Base-by-base conservation (phyloP, 2,797 vertebrate species). In the Microcaecilia unicolor region DNA sequence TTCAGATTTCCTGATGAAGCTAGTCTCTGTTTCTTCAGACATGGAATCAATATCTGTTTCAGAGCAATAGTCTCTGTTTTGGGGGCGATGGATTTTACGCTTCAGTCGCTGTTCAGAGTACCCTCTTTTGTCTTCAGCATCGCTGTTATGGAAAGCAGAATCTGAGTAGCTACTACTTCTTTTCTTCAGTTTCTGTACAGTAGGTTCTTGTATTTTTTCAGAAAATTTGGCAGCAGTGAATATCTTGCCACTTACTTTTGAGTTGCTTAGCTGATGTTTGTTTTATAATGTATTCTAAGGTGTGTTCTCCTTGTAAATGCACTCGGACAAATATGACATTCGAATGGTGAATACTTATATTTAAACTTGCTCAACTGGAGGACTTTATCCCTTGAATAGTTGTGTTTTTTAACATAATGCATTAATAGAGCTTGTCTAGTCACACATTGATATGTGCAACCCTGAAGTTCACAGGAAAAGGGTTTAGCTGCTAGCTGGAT, bases 291-390 rank as follows among this genome's bases (percentile, higher is more conserved):
- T 34, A 79, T 56, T 43, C 79, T 80, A 66, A 99, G 76, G 25
- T 85, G 86, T 1, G 85, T 86, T 68, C 92, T 93, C 47, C 93
- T 83, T 31, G 84, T 90, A 72, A 92, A 92, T 10, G 80, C 73
- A 71, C 87, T 93, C 59, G 86, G 78, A 73, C 96, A 99, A 67
- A 96, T 83, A 25, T 95, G 92, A 78, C 96, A 99, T 36, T 84
- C 74, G 26, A 94, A 99, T 7, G 96, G 92, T 10, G 87, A 93
- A 58, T 92, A 97, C 2, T 80, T 77, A 39, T 84, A 70, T 29
- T 87, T 70, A 70, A 93, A 66, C 76, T 91, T 84, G 46, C 87
- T 78, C 61, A 97, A 58, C 35, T 75, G 76, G 49, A 84, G 88
- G 30, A 95, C 89, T 37, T 88, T 81, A 41, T 91, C 84, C 22